Evolutionary conservation across 2,113 vertebrate genomes (phyloP).

Genomic region (Sebastes fasciatus): DNA sequence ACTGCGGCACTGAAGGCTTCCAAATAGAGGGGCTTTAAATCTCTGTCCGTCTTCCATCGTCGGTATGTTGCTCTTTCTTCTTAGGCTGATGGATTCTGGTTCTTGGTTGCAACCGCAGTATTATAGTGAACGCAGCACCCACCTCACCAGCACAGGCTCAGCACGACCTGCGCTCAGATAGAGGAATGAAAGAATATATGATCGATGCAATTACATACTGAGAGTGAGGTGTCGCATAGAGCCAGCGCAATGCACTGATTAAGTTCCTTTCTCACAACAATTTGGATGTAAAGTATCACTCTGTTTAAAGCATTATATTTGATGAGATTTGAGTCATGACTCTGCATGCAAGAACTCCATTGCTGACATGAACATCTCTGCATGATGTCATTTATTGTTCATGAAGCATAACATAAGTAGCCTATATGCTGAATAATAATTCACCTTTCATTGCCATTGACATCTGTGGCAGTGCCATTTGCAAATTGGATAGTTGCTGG

Average conservation of each 20-base stretch:
- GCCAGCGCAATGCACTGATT: background rate
- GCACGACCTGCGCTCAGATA: conserved; percentile 42
- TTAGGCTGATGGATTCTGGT: conserved; percentile 30
- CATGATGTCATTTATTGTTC: background rate
- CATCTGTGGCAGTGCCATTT: conserved; percentile 67
- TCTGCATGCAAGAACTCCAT: background rate
- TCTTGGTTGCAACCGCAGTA: conserved; percentile 12
- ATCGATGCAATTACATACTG: background rate
- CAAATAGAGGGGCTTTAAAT: conserved; percentile 35
- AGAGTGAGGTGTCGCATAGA: background rate
- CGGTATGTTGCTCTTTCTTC: conserved; percentile 18
- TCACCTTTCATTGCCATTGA: conserved; percentile 72
- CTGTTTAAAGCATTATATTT: background rate
- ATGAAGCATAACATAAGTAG: conserved; percentile 3
- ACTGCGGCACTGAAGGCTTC: conserved; percentile 32
- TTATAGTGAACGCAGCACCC: conserved; percentile 28
- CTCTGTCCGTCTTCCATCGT: conserved; percentile 37
- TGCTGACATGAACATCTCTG: background rate
- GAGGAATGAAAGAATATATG: background rate
- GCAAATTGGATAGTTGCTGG: conserved; percentile 44
- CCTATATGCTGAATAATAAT: conserved; percentile 8
- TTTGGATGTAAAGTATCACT: background rate
- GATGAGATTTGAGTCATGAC: background rate
- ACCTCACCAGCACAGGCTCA: conserved; percentile 46
- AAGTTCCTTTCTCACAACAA: background rate